Evolutionary conservation across 2,888 invertebrate species (phyloP).

Genomic region (Podabrus alpinus): DNA sequence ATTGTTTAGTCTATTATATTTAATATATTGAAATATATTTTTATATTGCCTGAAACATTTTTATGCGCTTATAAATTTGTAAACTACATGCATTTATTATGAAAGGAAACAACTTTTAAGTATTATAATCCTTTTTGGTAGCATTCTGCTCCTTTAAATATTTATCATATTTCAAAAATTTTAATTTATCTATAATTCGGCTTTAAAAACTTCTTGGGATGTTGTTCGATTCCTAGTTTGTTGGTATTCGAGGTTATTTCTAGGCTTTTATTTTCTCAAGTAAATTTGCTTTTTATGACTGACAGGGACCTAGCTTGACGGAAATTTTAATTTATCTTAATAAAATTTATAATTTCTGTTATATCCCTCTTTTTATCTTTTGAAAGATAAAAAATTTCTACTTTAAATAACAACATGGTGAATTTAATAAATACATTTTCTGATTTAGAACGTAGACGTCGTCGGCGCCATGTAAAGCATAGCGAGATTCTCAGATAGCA

Average conservation of each 20-base stretch:
- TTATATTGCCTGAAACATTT: background rate
- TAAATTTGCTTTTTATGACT: background rate
- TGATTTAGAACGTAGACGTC: background rate
- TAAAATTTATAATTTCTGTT: background rate
- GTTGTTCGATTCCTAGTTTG: background rate
- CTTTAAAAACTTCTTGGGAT: background rate
- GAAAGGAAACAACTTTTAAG: background rate
- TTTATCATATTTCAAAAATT: background rate
- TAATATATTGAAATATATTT: background rate
- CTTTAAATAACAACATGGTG: background rate
- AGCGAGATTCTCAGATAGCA: background rate
- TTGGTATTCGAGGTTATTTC: background rate
- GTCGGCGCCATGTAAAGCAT: background rate
- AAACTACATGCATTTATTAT: background rate
- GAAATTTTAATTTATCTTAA: background rate
- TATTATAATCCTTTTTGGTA: background rate
- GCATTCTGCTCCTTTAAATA: background rate
- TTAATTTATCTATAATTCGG: background rate
- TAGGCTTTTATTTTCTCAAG: too few relatives aligned
- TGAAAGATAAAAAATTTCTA: background rate
- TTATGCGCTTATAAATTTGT: background rate
- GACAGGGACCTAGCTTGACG: background rate
- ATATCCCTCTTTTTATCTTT: background rate
- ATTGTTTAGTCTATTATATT: slow-evolving; percentile 1
- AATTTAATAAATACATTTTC: background rate